Evolutionary conservation across 2,797 vertebrate genomes (phyloP), one percentile per base, ranked within the genome.

Genomic region (Urocyon cinereoargenteus): DNA sequence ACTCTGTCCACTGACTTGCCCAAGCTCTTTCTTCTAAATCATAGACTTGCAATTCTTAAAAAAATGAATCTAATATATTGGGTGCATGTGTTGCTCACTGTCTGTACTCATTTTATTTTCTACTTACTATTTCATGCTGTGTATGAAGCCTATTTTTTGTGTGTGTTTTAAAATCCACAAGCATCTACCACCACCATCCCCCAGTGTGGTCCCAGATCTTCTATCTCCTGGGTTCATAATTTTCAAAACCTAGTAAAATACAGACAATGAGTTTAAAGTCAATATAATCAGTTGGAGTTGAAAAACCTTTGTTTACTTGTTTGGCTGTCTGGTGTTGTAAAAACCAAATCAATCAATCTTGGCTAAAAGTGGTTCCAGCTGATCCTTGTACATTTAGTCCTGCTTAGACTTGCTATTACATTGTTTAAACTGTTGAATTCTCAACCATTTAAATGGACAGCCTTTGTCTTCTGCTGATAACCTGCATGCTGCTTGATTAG

Each of bases 261-360:
- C 9, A 36, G 51, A 87, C 49, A 89, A 77, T 40, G 78, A 78
- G 0, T 95, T 86, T 89, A 77, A 88, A 95, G 93, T 91, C 61
- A 18, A 82, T 86, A 90, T n/a, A 68, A 73, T 16, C 82, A 49
- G 53, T 36, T 18, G 70, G 55, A 89, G 72, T 34, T 92, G 88
- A 84, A 94, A 94, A 66, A 31, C 22, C 40, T 95, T 90, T 96
- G 68, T 95, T 96, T 88, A 73, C 89, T 94, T 91, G 83, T 85
- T 95, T 83, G 75, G 40, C 19, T 94, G 90, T 1, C 55, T 87
- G 79, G 45, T 72, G 49, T 24, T 73, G 22, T 96, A 66, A 55
- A 93, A 93, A 89, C 13, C 11, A 70, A 96, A 85, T 87, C 90
- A 75, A 90, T 97, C 86, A 83, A 14, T 91, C 61, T 86, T 85